Evolutionary conservation across 2,888 invertebrate genomes (phyloP).

Genomic region (Itoplectis maculator): DNA sequence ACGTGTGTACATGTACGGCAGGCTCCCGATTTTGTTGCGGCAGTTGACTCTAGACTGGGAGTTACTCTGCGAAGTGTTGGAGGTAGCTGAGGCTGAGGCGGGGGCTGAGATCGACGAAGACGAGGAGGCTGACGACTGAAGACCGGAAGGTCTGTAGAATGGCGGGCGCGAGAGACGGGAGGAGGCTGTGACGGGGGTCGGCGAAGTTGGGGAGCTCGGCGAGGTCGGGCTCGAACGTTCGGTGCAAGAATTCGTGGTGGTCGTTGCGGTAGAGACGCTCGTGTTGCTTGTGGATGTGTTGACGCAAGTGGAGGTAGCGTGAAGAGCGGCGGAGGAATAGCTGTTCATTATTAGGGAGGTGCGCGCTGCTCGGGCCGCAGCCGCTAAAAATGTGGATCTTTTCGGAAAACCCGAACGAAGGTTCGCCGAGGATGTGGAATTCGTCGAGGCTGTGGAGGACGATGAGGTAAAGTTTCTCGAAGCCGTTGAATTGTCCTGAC

Average conservation of each 20-base stretch:
- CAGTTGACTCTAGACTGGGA: conserved; percentile 35
- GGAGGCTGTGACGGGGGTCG: conserved; percentile 56
- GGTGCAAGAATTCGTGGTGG: conserved; percentile 65
- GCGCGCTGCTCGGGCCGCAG: conserved; percentile 68
- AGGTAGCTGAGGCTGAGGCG: conserved; percentile 53
- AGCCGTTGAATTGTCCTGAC: conserved; percentile 23
- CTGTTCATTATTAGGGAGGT: conserved; percentile 77
- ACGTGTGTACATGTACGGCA: conserved; percentile 73
- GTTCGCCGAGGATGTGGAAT: conserved; percentile 60
- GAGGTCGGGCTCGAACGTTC: conserved; percentile 62
- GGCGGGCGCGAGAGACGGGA: conserved; percentile 63
- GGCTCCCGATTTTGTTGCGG: conserved; percentile 66
- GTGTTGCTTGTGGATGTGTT: conserved; percentile 73
- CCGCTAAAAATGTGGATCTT: conserved; percentile 63
- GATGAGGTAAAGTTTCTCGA: conserved; percentile 13
- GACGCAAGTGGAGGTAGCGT: conserved; percentile 74
- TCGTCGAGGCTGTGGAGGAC: conserved; percentile 55
- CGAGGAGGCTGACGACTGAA: conserved; percentile 54
- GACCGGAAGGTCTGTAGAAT: conserved; percentile 57
- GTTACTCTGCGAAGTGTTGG: conserved; percentile 37
- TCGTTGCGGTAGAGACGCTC: conserved; percentile 58
- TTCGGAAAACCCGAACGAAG: conserved; percentile 62
- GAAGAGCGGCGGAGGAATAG: conserved; percentile 75
- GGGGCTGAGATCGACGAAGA: conserved; percentile 67
- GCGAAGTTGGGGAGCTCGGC: conserved; percentile 53